Percentiles rank a stretch among this genome's conserved stretches.
Evolutionary conservation across 2,113 vertebrate genomes (phyloP).

Genomic region (Rafetus swinhoei): DNA sequence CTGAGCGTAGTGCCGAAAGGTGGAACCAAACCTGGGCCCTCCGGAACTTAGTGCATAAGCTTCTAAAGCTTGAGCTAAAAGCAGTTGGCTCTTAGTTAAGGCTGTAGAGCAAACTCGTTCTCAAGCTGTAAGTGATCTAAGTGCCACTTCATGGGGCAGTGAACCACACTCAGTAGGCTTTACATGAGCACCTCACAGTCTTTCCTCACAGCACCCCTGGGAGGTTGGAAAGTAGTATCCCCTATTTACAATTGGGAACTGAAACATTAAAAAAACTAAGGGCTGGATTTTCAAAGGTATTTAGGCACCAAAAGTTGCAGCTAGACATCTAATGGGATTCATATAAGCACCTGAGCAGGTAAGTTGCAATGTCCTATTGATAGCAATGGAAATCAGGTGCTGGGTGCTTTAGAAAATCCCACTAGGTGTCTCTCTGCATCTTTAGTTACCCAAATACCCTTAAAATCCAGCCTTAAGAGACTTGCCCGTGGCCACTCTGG

Average conservation of each 20-base stretch:
- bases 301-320: neutral
- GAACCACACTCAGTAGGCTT: no score
- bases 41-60: no score
- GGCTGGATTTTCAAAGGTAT: fast-evolving
- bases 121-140: no score
- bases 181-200: neutral
- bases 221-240: neutral
- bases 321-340: neutral
- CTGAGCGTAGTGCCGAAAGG: neutral
- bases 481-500: neutral
- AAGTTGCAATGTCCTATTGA: neutral
- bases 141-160: no score
- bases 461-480: neutral
- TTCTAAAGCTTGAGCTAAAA: no score
- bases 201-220: neutral
- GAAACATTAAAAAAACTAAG: neutral
- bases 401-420: neutral
- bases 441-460: neutral
- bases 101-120: no score
- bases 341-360: neutral
- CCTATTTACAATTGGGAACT: neutral
- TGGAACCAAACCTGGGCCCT: no score
- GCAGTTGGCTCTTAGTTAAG: no score
- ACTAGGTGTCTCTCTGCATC: neutral
- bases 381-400: neutral